Evolutionary conservation across 1,140 invertebrate species (phyloP).

Genomic region (Cotesia vestalis): DNA sequence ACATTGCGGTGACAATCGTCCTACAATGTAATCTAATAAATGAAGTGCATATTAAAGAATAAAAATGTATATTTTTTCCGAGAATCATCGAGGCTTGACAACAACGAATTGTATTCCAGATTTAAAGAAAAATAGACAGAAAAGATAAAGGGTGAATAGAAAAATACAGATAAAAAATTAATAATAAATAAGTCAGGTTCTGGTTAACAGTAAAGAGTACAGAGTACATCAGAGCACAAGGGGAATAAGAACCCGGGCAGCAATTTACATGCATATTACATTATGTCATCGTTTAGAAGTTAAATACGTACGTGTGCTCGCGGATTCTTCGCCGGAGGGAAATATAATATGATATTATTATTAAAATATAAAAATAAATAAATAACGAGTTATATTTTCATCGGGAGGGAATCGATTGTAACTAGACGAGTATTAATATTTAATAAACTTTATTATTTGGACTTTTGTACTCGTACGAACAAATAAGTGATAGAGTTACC

Average conservation of each 20-base stretch:
- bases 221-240: no score
- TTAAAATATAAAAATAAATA: not conserved
- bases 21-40: no score
- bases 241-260: constrained; percentile 24
- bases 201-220: no score
- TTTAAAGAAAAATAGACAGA: no score
- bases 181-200: not conserved
- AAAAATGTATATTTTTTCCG: no score
- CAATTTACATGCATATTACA: constrained; percentile 39
- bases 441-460: constrained; percentile 13
- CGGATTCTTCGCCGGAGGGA: constrained; percentile 27
- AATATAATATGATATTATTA: not conserved
- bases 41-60: no score
- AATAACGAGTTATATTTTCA: not conserved
- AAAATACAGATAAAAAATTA: constrained; percentile 26
- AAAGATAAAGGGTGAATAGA: constrained; percentile 6
- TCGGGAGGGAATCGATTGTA: not conserved
- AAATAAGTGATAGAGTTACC: constrained; percentile 64
- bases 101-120: no score
- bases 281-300: constrained; percentile 40
- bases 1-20: no score
- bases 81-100: no score
- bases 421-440: not conserved
- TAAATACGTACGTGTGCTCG: constrained; percentile 62
- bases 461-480: no score